These are phyloP conservation scores for Calyptommatus sinebrachiatus DNA, from an alignment of 2,113 vertebrate genomes.

Conservation along the genomic window DNA sequence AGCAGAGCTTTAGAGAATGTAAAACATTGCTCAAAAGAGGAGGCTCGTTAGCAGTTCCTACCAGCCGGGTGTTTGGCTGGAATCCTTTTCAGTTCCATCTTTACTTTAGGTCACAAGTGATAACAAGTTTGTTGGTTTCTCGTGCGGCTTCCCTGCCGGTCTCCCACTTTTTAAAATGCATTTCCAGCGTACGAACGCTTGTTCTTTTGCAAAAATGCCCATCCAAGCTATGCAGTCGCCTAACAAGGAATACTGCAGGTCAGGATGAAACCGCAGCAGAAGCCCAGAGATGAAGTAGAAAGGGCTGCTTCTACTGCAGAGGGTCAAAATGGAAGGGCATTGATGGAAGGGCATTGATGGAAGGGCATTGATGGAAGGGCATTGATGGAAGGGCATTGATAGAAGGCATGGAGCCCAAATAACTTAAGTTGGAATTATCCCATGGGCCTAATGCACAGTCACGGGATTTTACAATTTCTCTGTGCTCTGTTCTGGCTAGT, in stretches of 20 bases:
- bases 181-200: neutral
- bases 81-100: slow-evolving; percentile 73
- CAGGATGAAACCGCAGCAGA: neutral
- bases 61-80: slow-evolving; percentile 71
- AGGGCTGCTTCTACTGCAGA: too few relatives aligned
- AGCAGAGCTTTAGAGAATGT: slow-evolving; percentile 66
- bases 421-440: rapidly evolving
- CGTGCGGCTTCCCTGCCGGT: slow-evolving; percentile 31
- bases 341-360: neutral
- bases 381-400: neutral
- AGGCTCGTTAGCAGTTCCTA: slow-evolving; percentile 76
- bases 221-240: neutral
- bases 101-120: slow-evolving; percentile 68
- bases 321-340: neutral
- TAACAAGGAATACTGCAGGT: neutral
- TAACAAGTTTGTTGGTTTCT: slow-evolving; percentile 71
- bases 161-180: slow-evolving; percentile 42
- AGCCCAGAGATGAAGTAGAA: neutral
- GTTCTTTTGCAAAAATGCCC: rapidly evolving
- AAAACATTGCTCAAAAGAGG: slow-evolving; percentile 74
- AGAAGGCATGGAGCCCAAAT: neutral
- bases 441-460: neutral
- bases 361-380: neutral
- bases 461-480: neutral
- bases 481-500: neutral